A percentile compares a stretch with the other conserved stretches of the same genome.
Conservation (phyloP, 2,113 vertebrate species). For the Thymallus thymallus region DNA sequence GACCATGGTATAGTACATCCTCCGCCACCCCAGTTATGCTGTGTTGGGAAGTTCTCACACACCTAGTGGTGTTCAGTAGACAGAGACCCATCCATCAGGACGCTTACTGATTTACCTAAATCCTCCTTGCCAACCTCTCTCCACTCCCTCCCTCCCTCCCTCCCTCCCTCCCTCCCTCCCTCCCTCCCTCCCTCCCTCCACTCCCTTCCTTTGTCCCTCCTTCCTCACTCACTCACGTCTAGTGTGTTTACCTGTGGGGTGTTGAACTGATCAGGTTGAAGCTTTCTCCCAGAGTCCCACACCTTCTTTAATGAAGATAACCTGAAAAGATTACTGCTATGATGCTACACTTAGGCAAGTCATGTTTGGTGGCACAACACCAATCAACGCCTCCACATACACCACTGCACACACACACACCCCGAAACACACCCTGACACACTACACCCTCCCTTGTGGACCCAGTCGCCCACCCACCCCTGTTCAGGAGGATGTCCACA, state of each 20-base stretch:
- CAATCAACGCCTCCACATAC: background rate
- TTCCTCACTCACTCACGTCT: conserved; percentile 9
- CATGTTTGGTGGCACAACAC: no score
- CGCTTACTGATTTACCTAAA: conserved; percentile 58
- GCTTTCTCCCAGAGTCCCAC: no score
- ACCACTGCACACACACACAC: conserved; percentile 1
- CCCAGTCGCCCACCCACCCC: background rate
- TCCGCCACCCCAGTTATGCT: conserved; percentile 4
- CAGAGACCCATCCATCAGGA: conserved; percentile 43
- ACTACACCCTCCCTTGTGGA: background rate
- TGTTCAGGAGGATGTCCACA: conserved; percentile 27
- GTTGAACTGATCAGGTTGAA: no score
- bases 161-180: conserved; percentile 37
- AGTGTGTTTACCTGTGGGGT: background rate
- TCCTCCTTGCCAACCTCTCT: conserved; percentile 58
- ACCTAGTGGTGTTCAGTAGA: conserved; percentile 32
- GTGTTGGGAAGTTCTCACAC: conserved; percentile 38
- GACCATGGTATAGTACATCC: background rate
- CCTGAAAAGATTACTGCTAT: no score
- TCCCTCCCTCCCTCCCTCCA: conserved; percentile 4
- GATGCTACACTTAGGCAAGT: no score
- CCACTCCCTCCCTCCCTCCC: conserved; percentile 8
- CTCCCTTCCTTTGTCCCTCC: conserved; percentile 12
- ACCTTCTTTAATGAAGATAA: no score
- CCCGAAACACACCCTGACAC: background rate